phyloP scores from a whole-genome alignment of 1,140 invertebrate genomes.

The Hyles euphorbiae region DNA sequence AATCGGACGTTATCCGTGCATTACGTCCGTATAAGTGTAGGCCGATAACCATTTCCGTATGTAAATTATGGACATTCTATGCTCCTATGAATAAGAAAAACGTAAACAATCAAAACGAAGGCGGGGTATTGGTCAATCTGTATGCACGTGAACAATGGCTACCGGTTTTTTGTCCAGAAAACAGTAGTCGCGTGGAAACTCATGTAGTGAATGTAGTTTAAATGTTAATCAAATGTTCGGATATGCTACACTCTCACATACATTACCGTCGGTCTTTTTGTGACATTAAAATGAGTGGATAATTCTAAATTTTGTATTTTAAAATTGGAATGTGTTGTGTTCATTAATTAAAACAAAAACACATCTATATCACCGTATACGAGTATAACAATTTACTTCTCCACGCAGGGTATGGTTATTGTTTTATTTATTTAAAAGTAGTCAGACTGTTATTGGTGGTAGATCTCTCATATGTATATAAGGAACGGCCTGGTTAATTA shows the following conservation, averaged over 20 bases:
- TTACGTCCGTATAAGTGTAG: background rate
- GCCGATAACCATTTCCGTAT: constrained; percentile 6
- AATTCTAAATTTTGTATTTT: background rate
- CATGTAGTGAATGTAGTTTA: constrained; percentile 25
- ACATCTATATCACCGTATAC: no score
- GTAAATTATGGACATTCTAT: constrained; percentile 5
- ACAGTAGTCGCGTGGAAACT: constrained; percentile 31
- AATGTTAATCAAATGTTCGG: constrained; percentile 26
- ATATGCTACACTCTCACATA: constrained; percentile 28
- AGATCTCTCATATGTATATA: no score
- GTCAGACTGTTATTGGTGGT: no score
- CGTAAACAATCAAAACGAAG: constrained; percentile 6
- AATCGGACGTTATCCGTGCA: no score
- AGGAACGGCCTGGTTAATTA: no score
- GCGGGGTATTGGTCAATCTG: constrained; percentile 20
- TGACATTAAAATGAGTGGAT: background rate
- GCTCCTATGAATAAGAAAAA: constrained; percentile 7
- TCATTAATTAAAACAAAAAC: no score
- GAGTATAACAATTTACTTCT: no score
- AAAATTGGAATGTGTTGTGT: background rate
- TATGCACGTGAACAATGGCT: constrained; percentile 22
- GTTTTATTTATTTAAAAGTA: no score
- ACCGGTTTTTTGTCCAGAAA: constrained; percentile 20
- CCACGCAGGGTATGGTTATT: no score
- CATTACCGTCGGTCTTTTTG: constrained; percentile 25